Conservation (phyloP, 2,888 invertebrate species). For the Noctua fimbriata region DNA sequence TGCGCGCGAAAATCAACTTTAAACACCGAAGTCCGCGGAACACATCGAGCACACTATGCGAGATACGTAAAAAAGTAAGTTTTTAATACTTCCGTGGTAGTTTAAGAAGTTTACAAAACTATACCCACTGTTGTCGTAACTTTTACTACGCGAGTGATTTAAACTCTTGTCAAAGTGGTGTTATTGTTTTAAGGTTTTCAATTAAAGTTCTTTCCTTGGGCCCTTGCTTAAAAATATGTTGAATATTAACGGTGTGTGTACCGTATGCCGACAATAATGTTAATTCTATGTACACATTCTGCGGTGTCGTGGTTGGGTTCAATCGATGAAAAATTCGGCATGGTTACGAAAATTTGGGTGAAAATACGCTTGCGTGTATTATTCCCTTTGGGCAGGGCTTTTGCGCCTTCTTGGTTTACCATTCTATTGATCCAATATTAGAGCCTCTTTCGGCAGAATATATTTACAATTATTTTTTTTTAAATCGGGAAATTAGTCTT, state of each 20-base stretch:
- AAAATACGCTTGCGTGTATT: conserved; percentile 48
- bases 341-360: conserved; percentile 28
- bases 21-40: background rate
- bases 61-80: conserved; percentile 51
- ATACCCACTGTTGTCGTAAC: conserved; percentile 4
- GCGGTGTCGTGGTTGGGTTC: conserved; percentile 19
- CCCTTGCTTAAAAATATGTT: conserved; percentile 1
- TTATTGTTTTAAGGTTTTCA: conserved; percentile 1
- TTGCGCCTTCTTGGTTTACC: background rate
- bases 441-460: background rate
- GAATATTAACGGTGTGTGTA: background rate
- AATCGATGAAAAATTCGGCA: conserved; percentile 53
- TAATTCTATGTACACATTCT: conserved; percentile 14
- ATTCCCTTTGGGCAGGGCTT: conserved; percentile 10
- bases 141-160: background rate
- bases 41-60: conserved; percentile 8
- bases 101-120: conserved; percentile 27
- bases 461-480: no score
- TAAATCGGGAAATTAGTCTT: background rate
- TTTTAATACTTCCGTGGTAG: conserved; percentile 19
- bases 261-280: background rate
- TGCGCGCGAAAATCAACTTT: conserved; percentile 23
- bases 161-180: background rate
- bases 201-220: background rate
- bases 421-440: conserved; percentile 30